These are phyloP conservation scores for Trachelus tabidus DNA, from an alignment of 2,888 invertebrate genomes.

Conservation along the genomic window DNA sequence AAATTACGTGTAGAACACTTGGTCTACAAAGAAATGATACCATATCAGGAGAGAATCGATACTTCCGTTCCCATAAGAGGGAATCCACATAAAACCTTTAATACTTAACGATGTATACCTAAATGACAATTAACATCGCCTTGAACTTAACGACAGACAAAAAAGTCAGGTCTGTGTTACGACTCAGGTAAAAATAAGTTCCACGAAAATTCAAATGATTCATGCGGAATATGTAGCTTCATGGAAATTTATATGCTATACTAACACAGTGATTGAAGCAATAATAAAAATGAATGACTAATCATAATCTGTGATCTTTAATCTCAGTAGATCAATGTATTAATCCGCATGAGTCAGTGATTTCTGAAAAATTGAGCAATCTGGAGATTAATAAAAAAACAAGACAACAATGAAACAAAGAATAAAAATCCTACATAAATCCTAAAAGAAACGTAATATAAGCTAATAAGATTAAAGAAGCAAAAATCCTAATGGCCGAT, in stretches of 20 bases:
- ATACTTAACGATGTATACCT: background rate
- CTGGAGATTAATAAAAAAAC: background rate
- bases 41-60: background rate
- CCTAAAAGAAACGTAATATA: background rate
- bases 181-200: too few species aligned
- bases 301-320: too few species aligned
- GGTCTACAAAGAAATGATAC: background rate
- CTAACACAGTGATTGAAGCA: too few species aligned
- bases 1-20: background rate
- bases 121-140: background rate
- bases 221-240: too few species aligned
- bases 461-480: background rate
- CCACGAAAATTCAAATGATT: too few species aligned
- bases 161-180: background rate
- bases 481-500: background rate
- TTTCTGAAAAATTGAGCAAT: background rate
- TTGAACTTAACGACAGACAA: background rate
- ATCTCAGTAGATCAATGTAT: background rate
- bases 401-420: background rate
- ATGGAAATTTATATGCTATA: too few species aligned
- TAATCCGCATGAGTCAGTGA: background rate
- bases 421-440: background rate
- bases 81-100: background rate
- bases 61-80: background rate
- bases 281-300: too few species aligned